A percentile compares a stretch with the other conserved stretches of the same genome.
These are phyloP conservation scores for Ochropleura leucogaster DNA, from an alignment of 2,888 invertebrate genomes.

Conservation along the genomic window DNA sequence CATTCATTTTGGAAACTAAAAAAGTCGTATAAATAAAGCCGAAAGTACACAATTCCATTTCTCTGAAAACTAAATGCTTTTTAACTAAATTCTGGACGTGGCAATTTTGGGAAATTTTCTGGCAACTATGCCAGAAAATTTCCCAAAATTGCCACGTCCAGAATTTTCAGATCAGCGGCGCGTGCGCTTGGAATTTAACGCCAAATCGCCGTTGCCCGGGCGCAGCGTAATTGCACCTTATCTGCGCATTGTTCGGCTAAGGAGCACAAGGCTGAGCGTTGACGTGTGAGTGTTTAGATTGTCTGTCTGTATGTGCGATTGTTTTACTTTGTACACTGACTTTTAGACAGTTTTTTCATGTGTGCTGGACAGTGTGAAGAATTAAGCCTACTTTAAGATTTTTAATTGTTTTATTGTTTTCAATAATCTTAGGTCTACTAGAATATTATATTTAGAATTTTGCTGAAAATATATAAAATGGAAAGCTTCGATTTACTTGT, in stretches of 20 bases:
- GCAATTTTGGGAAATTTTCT: too few species aligned
- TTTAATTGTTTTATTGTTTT: not conserved
- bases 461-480: not conserved
- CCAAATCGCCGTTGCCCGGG: conserved; percentile 82
- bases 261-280: conserved; percentile 86
- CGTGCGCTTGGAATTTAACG: conserved; percentile 86
- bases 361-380: conserved; percentile 47
- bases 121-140: not conserved
- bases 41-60: not conserved
- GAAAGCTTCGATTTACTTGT: not conserved
- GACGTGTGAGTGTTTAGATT: conserved; percentile 79
- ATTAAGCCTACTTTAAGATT: conserved; percentile 2
- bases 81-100: too few species aligned
- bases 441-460: not conserved
- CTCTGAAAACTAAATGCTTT: too few species aligned
- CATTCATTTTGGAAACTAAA: not conserved
- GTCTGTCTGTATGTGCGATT: conserved; percentile 70
- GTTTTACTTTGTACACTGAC: conserved; percentile 58
- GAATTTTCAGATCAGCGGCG: conserved; percentile 55
- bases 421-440: not conserved
- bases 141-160: conserved; percentile 56
- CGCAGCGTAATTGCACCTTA: conserved; percentile 88
- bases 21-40: not conserved
- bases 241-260: conserved; percentile 88
- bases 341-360: conserved; percentile 56